Conservation (phyloP, 2,797 vertebrate genomes). For the Tamandua tetradactyla region DNA sequence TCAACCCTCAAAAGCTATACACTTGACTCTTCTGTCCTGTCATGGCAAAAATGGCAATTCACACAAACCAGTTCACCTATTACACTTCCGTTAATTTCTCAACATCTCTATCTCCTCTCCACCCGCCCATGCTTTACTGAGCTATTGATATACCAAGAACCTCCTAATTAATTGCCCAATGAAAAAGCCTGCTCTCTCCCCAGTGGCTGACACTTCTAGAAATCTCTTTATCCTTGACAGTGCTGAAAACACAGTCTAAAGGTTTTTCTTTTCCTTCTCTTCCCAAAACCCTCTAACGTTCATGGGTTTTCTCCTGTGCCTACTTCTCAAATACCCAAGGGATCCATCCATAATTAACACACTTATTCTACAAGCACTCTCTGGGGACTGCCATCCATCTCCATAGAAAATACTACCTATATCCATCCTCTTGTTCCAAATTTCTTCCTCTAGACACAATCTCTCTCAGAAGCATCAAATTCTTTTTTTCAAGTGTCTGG, state of each 20-base stretch:
- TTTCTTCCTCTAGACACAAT: constrained; percentile 1
- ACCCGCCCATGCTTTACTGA: background rate
- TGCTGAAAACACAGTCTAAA: background rate
- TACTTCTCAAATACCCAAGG: constrained; percentile 7
- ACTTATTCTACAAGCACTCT: background rate
- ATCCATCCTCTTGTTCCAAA: background rate
- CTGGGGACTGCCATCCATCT: background rate
- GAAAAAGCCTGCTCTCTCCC: background rate
- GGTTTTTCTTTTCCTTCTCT: background rate
- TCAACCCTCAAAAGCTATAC: constrained; percentile 4
- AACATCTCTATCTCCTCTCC: background rate
- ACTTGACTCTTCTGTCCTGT: background rate
- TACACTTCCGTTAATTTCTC: constrained; percentile 24
- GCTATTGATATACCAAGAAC: constrained; percentile 17
- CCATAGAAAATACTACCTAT: background rate
- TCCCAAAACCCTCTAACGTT: background rate
- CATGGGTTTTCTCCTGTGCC: background rate
- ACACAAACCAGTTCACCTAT: constrained; percentile 12
- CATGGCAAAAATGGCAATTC: constrained; percentile 9
- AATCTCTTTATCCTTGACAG: background rate
- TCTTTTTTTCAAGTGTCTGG: background rate
- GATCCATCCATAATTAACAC: background rate
- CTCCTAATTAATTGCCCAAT: background rate
- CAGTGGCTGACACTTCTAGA: background rate
- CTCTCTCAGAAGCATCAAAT: constrained; percentile 35